Evolutionary conservation across 2,113 vertebrate genomes (phyloP).

Genomic region (Triplophysa siluroides): DNA sequence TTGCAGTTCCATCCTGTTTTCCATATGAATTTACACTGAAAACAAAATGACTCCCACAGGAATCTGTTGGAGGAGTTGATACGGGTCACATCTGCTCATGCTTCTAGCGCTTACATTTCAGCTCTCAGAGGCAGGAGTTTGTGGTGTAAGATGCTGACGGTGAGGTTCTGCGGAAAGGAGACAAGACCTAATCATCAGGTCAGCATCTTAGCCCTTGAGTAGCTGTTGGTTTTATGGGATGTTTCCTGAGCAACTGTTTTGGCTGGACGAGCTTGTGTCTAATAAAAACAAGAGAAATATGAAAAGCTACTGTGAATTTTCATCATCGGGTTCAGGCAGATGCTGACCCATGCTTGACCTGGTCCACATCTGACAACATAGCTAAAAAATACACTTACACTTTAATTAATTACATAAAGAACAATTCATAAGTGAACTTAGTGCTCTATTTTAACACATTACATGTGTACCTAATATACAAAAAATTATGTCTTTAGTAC

Average conservation of each 20-base stretch:
- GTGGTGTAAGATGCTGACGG: slow-evolving; percentile 35
- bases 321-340: slow-evolving; percentile 12
- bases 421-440: too few species aligned
- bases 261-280: background rate
- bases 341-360: background rate
- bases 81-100: background rate
- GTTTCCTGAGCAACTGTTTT: slow-evolving; percentile 24
- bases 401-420: too few species aligned
- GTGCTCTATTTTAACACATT: too few species aligned
- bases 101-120: background rate
- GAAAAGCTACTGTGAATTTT: background rate
- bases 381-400: too few species aligned
- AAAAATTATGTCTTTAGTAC: too few species aligned
- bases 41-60: background rate
- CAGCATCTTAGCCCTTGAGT: slow-evolving; percentile 9
- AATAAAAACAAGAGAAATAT: slow-evolving; percentile 32
- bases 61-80: slow-evolving; percentile 4
- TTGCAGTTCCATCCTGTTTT: slow-evolving; percentile 31
- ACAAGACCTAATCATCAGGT: background rate
- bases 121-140: background rate
- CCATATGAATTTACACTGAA: slow-evolving; percentile 13
- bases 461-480: too few species aligned
- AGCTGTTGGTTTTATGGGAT: background rate
- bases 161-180: slow-evolving; percentile 24
- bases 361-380: background rate